Base-by-base conservation (phyloP, 2,888 invertebrate genomes). In the Scaptomyza caliginosa region DNA sequence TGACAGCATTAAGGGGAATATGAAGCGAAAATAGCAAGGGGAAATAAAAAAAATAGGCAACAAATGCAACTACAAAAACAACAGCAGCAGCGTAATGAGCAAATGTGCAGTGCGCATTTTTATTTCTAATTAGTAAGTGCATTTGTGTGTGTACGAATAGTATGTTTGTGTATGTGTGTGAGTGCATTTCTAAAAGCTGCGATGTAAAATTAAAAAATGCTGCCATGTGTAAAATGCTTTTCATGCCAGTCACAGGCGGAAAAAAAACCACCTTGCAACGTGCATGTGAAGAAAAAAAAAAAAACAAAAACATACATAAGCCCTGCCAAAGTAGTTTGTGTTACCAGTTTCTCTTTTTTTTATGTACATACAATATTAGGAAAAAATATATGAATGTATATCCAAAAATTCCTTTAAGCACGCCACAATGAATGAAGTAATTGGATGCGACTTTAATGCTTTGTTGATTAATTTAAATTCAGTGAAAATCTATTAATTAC, bases 191-290 rank as follows among this genome's bases (percentile, higher is more conserved):
- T 69, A 72, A 86, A 74, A 84, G 75, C 86, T 72, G 85, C 70
- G 70, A 70, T 74, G 86, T 71, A 82, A 81, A 88, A 88, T 86
- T 87, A 88, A 88, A 87, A 85, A 88, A 87, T 71, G 86, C 86
- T 79, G 75, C 77, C 88, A 87, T 88, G 88, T 87, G 87, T 86
- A 78, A 87, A 88, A 87, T 75, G 83, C 87, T 83, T 86, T 87
- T 86, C 74, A 77, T 87, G 88, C 73, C 69, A 71, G 65, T 62
- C 59, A 51, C 67, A 52, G 57, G n/a, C 56, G 51, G 63, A 49
- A 67, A 68, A 30, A 42, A 36, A 45, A 43, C 23, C 36, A 58
- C 38, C 56, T 30, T n/a, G 45, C 51, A 32, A 24, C 28, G 48
- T 40, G 28, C 40, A 55, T 55, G 30, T 13, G 10, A 3, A 10